Percentiles rank a stretch among this genome's conserved stretches.
Conservation (phyloP, 2,888 invertebrate genomes). For the Endomychus coccineus region DNA sequence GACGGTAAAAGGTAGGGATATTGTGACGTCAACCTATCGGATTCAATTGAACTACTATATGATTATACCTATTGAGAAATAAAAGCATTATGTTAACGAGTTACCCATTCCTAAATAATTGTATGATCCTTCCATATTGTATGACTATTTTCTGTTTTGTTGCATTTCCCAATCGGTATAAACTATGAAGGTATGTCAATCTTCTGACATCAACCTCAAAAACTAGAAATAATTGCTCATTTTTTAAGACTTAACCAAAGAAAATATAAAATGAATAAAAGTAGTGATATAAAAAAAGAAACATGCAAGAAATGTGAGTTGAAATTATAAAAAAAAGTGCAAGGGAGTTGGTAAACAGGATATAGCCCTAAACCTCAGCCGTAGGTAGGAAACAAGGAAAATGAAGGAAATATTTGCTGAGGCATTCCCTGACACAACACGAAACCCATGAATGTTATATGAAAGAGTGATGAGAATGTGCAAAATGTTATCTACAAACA, state of each 20-base stretch:
- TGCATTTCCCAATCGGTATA: too few relatives aligned
- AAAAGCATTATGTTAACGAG: too few relatives aligned
- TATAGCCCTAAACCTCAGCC: conserved; percentile 35
- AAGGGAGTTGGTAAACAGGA: conserved; percentile 33
- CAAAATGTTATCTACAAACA: conserved; percentile 14
- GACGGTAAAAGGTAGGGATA: too few relatives aligned
- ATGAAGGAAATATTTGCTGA: conserved; percentile 23
- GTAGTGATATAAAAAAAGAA: conserved; percentile 17
- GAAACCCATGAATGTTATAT: conserved; percentile 10
- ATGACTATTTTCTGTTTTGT: too few relatives aligned
- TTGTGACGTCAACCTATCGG: too few relatives aligned
- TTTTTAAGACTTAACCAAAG: conserved; percentile 29
- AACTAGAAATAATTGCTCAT: too few relatives aligned
- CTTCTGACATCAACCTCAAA: too few relatives aligned
- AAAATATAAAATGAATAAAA: conserved; percentile 30
- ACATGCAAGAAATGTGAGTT: conserved; percentile 12
- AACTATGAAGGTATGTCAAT: too few relatives aligned
- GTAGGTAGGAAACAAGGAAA: conserved; percentile 9
- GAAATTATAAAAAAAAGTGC: conserved; percentile 32
- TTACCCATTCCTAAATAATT: too few relatives aligned
- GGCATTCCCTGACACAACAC: conserved; percentile 24
- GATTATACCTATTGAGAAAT: too few relatives aligned
- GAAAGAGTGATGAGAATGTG: conserved; percentile 6
- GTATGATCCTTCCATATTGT: too few relatives aligned
- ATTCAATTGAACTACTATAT: too few relatives aligned